A percentile compares a stretch with the other conserved stretches of the same genome.
These are phyloP conservation scores for Herpetotheres cachinnans DNA, from an alignment of 2,113 vertebrate genomes.

Conservation along the genomic window DNA sequence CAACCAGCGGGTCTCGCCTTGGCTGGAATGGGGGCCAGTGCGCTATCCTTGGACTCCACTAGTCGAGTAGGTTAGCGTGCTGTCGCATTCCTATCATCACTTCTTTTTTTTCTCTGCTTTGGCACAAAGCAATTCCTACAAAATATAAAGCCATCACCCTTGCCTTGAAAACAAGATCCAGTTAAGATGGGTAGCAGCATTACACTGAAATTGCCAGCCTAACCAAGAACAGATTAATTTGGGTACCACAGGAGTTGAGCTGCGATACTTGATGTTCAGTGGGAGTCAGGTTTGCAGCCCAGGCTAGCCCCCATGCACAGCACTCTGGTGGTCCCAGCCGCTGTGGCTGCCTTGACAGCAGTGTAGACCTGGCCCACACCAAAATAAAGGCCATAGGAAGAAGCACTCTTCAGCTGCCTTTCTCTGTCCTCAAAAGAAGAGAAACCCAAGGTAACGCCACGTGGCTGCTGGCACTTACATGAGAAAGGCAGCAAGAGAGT, in stretches of 20 bases:
- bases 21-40: background rate
- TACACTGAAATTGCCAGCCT: background rate
- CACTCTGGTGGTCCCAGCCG: background rate
- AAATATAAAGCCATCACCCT: background rate
- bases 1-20: background rate
- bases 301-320: background rate
- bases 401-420: accelerated
- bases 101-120: background rate
- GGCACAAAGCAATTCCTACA: background rate
- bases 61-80: background rate
- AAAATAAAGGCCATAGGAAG: background rate
- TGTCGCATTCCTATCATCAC: background rate
- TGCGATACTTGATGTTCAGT: background rate
- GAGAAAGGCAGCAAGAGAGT: background rate
- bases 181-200: background rate
- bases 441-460: background rate
- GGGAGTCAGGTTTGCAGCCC: background rate
- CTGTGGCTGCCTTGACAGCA: background rate
- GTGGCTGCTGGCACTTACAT: background rate
- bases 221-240: accelerated
- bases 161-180: background rate
- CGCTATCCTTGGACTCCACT: background rate
- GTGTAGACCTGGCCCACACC: background rate
- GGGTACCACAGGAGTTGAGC: background rate
- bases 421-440: background rate